phyloP scores from a whole-genome alignment of 2,113 vertebrate genomes.

The Coryphaenoides rupestris region DNA sequence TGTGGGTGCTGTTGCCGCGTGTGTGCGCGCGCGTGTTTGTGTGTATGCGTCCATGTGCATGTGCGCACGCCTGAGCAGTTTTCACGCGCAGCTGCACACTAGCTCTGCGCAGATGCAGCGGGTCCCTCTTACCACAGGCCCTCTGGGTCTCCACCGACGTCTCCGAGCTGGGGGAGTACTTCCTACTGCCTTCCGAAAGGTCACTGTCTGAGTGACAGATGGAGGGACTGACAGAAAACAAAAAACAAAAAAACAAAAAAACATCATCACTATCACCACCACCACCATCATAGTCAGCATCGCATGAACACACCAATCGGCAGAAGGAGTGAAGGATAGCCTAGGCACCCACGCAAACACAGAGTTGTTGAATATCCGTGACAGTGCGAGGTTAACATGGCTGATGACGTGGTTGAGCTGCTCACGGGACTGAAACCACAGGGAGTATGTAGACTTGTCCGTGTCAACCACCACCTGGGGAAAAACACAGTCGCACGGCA shows the following conservation, averaged over 20 bases:
- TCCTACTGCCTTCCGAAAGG: constrained; percentile 78
- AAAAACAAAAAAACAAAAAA: neutral
- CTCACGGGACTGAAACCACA: constrained; percentile 74
- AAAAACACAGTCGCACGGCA: neutral
- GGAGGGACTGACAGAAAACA: constrained; percentile 62
- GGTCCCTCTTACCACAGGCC: constrained; percentile 74
- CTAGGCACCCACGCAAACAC: constrained; percentile 75
- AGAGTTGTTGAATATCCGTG: constrained; percentile 82
- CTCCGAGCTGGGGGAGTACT: constrained; percentile 82
- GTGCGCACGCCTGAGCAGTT: neutral
- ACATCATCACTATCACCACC: constrained; percentile 13
- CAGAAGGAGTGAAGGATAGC: neutral
- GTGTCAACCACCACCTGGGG: constrained; percentile 81
- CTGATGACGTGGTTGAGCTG: constrained; percentile 79
- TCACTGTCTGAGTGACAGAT: constrained; percentile 80
- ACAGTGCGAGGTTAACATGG: constrained; percentile 79
- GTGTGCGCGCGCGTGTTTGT: neutral
- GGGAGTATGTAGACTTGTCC: constrained; percentile 75
- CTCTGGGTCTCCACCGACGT: constrained; percentile 79
- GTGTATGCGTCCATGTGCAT: neutral
- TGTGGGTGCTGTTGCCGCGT: no score
- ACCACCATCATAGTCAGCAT: no score
- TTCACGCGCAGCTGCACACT: neutral
- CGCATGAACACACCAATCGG: constrained; percentile 19
- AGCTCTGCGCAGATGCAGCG: constrained; percentile 8